Conservation (phyloP, 2,113 vertebrate genomes). For the Otis tarda region DNA sequence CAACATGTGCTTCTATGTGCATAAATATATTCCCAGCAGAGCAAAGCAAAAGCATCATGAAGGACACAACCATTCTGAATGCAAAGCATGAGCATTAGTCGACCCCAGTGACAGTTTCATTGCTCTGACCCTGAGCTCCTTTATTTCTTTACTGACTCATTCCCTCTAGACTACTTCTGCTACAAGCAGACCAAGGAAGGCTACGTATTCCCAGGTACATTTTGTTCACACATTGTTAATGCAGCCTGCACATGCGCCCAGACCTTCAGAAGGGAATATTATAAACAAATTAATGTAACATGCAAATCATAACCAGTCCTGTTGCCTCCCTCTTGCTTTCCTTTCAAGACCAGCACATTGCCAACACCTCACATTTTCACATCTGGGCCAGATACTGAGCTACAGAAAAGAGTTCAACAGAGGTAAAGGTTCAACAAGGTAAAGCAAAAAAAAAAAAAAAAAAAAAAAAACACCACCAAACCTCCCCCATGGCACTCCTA, state of each 20-base stretch:
- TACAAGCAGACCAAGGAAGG: not conserved
- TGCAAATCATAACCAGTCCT: not conserved
- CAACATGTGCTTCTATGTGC: rapidly evolving
- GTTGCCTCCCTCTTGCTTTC: rapidly evolving
- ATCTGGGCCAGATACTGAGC: not conserved
- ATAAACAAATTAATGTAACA: not conserved
- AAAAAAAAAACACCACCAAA: not conserved
- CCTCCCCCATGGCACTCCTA: not conserved
- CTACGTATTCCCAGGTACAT: not conserved
- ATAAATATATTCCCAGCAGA: not conserved
- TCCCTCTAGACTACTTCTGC: not conserved
- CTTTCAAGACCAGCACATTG: not conserved
- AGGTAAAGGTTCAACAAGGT: not conserved
- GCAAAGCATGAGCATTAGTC: not conserved
- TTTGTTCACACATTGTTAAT: not conserved
- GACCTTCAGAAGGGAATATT: not conserved
- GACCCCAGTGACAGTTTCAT: not conserved
- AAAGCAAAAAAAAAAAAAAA: not conserved
- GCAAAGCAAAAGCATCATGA: not conserved
- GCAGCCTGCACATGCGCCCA: not conserved
- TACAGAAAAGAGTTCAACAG: not conserved
- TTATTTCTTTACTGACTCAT: not conserved
- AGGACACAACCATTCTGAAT: not conserved
- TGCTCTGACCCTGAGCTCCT: not conserved
- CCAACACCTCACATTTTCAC: not conserved